These are phyloP conservation scores for Callocephalon fimbriatum DNA, from an alignment of 2,113 vertebrate species.

Conservation along the genomic window DNA sequence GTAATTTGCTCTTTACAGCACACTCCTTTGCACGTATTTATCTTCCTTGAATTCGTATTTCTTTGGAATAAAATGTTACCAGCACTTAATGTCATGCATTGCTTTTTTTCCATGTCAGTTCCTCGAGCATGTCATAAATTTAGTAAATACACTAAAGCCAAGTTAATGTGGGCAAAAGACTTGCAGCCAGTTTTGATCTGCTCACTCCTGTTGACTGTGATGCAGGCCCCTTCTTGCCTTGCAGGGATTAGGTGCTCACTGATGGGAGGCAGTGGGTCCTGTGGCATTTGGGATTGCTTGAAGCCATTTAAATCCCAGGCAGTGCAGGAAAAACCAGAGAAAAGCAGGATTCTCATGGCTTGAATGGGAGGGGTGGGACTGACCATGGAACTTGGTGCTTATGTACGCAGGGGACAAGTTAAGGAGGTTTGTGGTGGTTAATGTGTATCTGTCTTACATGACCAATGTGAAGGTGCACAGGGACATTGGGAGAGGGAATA, in stretches of 20 bases:
- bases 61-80: neutral
- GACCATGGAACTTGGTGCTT: neutral
- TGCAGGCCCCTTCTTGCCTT: neutral
- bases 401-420: neutral
- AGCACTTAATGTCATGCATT: neutral
- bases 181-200: neutral
- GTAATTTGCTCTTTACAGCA: neutral
- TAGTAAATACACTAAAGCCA: neutral
- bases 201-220: neutral
- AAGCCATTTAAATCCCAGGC: neutral
- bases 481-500: neutral
- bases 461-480: neutral
- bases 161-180: neutral
- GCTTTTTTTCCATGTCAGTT: neutral
- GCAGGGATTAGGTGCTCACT: neutral
- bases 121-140: neutral
- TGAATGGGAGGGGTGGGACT: neutral
- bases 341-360: neutral
- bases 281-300: neutral
- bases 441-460: neutral
- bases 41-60: neutral
- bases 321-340: neutral
- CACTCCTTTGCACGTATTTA: neutral
- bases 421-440: neutral
- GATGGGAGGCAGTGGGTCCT: neutral